A percentile compares a stretch with the other conserved stretches of the same genome.
Evolutionary conservation across 2,888 invertebrate species (phyloP).

Genomic region (Anorthoa munda): DNA sequence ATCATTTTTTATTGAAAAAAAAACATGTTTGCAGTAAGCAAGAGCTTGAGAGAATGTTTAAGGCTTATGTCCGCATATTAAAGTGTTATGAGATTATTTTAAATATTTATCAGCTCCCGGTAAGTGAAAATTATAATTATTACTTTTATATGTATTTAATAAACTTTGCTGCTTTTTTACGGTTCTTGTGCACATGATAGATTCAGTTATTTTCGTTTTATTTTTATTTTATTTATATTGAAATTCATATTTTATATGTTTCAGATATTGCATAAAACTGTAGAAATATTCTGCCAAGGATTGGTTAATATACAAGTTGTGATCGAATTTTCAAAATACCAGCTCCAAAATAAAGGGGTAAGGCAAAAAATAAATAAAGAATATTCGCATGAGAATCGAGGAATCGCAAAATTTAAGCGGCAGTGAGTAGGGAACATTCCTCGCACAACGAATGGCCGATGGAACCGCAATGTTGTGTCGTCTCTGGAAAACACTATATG

Average conservation of each 20-base stretch:
- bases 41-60: background rate
- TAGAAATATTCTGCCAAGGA: background rate
- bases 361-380: background rate
- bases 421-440: too few species aligned
- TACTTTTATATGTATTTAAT: background rate
- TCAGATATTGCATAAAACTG: background rate
- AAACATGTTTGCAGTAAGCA: constrained; percentile 1
- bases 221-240: too few species aligned
- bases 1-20: background rate
- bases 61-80: background rate
- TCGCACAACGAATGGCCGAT: too few species aligned
- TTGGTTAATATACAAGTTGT: background rate
- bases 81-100: background rate
- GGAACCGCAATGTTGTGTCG: too few species aligned
- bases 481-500: too few species aligned
- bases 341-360: background rate
- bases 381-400: too few species aligned
- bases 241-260: background rate
- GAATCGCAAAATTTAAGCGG: too few species aligned
- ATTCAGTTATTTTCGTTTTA: too few species aligned
- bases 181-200: too few species aligned
- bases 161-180: background rate
- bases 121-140: background rate
- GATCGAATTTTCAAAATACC: background rate
- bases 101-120: background rate